These are phyloP conservation scores for Platanista minor DNA, from an alignment of 2,113 vertebrate genomes.

Conservation along the genomic window DNA sequence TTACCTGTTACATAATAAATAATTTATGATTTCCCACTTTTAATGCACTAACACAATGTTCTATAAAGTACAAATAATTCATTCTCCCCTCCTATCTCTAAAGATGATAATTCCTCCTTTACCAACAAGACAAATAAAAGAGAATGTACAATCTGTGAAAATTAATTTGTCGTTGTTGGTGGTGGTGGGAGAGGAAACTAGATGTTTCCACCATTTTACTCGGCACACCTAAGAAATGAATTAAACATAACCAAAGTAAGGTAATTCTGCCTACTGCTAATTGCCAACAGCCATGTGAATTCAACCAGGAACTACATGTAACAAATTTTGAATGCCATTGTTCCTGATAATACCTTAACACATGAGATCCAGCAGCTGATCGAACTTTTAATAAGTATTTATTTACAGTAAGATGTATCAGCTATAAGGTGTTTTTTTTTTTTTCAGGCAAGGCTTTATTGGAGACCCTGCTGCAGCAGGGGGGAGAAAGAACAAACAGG, in stretches of 20 bases:
- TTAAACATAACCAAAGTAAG: slow-evolving; percentile 20
- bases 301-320: not conserved
- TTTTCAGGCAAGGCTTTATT: too few relatives aligned
- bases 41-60: not conserved
- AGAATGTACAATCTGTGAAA: not conserved
- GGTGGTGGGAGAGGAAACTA: slow-evolving; percentile 31
- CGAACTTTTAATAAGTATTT: slow-evolving; percentile 49
- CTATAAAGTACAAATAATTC: not conserved
- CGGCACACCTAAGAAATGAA: slow-evolving; percentile 38
- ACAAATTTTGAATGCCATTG: not conserved
- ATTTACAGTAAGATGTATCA: slow-evolving; percentile 11
- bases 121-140: slow-evolving; percentile 29
- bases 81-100: not conserved
- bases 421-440: not conserved
- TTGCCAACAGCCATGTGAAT: slow-evolving; percentile 36
- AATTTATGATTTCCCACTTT: not conserved
- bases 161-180: not conserved
- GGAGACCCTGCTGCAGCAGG: too few relatives aligned
- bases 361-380: not conserved
- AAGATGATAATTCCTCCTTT: not conserved
- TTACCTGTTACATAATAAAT: not conserved
- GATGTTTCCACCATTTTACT: slow-evolving; percentile 3
- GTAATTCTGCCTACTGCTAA: not conserved
- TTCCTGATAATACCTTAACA: slow-evolving; percentile 28
- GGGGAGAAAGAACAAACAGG: too few relatives aligned